Base-by-base conservation (phyloP, 2,888 invertebrate species). In the Thecocarcelia acutangulata region DNA sequence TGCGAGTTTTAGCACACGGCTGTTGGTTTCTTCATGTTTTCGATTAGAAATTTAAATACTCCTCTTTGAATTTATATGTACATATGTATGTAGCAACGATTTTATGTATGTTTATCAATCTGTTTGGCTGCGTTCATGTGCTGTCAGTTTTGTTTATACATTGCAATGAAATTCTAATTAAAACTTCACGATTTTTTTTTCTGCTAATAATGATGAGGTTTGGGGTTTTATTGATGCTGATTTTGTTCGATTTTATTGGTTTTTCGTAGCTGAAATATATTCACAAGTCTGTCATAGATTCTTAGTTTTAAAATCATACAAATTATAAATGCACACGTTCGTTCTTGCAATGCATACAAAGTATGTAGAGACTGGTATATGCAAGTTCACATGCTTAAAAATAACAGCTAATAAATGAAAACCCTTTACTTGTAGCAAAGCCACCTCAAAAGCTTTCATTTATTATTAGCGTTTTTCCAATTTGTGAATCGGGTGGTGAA, bases 101-200 rank as follows among this genome's bases (percentile, higher is more conserved):
- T 24, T 24, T 24, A 24, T 24, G 24, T 2, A 5, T 24, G 24
- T 44, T 2, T 40, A 5, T 44, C 33, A 13, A 61, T 15, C 15
- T 24, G 24, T 33, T 33, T 33, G 8, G 12, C 12, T 37, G 17
- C 52, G 44, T 21, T 2, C 13, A 17, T 40, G 21, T 59, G 48
- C 37, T 64, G 70, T 58, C 63, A 52, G 44, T 64, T 64, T 33
- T 58, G 15, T 40, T 54, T 72, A 66, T 78, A 52, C 74, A 54
- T 78, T 78, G 69, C 78, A 78, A 56, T 77, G 81, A 63, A 77
- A 73, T 74, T 52, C 77, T 78, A 82, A 82, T 82, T 82, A 78
- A 79, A 69, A 74, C 74, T 66, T 79, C 78, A 78, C 74, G 69
- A 66, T 56, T 70, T 61, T 66, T 33, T 40, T 61, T 52, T 52